phyloP scores from a whole-genome alignment of 2,113 vertebrate genomes.

The Pseudolaguvia tuberculata region DNA sequence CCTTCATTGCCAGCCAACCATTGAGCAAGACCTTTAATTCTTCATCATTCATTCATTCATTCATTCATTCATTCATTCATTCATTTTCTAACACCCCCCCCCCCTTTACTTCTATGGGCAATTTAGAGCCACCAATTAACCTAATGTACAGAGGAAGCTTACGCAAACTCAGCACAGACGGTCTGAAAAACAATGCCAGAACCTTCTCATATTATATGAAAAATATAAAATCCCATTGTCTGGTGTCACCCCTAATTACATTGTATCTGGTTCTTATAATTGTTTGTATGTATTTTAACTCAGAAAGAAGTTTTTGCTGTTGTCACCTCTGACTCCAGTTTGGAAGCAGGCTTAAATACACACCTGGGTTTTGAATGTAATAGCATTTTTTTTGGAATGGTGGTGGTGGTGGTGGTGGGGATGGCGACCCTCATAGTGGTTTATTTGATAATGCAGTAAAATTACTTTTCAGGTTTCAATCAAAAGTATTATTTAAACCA shows the following conservation, averaged over 20 bases:
- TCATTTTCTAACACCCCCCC: too few species aligned
- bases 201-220: not conserved
- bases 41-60: too few species aligned
- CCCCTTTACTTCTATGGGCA: too few species aligned
- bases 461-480: not conserved
- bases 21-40: too few species aligned
- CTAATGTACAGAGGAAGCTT: too few species aligned
- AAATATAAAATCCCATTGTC: not conserved
- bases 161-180: too few species aligned
- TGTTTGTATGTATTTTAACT: not conserved
- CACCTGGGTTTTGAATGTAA: not conserved
- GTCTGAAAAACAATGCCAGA: too few species aligned
- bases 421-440: too few species aligned
- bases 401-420: too few species aligned
- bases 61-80: too few species aligned
- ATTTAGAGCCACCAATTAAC: too few species aligned
- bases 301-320: not conserved
- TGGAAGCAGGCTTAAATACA: not conserved
- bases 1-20: too few species aligned
- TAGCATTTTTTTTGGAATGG: not conserved
- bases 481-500: not conserved
- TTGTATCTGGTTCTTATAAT: not conserved
- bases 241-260: not conserved
- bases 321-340: not conserved
- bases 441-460: not conserved